A percentile compares a stretch with the other conserved stretches of the same genome.
phyloP scores from a whole-genome alignment of 1,140 invertebrate genomes.

The Telenomus remus region DNA sequence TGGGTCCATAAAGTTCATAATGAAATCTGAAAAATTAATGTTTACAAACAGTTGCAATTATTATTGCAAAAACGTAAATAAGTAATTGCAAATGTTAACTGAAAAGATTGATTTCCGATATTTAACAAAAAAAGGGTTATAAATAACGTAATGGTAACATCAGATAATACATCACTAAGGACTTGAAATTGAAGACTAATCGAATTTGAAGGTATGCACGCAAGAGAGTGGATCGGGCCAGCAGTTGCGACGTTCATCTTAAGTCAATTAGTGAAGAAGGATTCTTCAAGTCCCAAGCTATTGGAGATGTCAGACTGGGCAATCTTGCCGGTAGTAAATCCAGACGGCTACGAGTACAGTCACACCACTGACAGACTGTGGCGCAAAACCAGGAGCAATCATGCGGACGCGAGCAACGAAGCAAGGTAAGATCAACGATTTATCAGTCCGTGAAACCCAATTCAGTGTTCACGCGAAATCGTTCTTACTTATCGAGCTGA shows the following conservation, averaged over 20 bases:
- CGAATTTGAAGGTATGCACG: slow-evolving; percentile 83
- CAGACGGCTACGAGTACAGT: slow-evolving; percentile 91
- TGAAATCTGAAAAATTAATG: no score
- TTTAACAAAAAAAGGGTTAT: no score
- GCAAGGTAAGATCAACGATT: slow-evolving; percentile 60
- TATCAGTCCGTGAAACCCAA: slow-evolving; percentile 38
- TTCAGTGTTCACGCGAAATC: background rate
- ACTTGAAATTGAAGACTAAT: no score
- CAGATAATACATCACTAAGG: no score
- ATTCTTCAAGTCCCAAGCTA: slow-evolving; percentile 80
- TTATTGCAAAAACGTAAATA: no score
- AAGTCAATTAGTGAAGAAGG: slow-evolving; percentile 85
- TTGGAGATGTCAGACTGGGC: slow-evolving; percentile 88
- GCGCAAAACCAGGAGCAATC: slow-evolving; percentile 85
- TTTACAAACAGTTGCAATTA: no score
- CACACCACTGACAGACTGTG: slow-evolving; percentile 85
- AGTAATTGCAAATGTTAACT: no score
- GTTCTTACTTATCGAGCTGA: background rate
- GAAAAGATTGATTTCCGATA: no score
- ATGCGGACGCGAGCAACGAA: slow-evolving; percentile 67
- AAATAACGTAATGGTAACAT: no score
- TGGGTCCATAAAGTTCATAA: no score
- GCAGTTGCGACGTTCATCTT: slow-evolving; percentile 89
- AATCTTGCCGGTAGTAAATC: slow-evolving; percentile 87
- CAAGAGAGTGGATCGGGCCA: slow-evolving; percentile 93